A percentile compares a stretch with the other conserved stretches of the same genome.
Evolutionary conservation across 2,888 invertebrate genomes (phyloP).

Genomic region (Ctena decussata): DNA sequence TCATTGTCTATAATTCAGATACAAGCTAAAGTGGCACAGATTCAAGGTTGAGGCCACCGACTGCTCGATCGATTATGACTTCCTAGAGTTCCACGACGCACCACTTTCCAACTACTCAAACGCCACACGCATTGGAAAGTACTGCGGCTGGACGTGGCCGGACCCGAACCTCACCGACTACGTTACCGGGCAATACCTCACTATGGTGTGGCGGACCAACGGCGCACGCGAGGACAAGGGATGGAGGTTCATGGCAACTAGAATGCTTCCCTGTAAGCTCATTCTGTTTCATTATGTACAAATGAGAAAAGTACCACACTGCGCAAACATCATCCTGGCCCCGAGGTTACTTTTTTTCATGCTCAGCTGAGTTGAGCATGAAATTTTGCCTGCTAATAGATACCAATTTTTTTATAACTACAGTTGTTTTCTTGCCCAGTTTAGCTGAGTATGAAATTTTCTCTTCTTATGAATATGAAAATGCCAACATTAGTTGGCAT

Average conservation of each 20-base stretch:
- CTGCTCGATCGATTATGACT: slow-evolving; percentile 58
- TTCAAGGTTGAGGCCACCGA: slow-evolving; percentile 59
- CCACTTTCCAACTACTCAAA: slow-evolving; percentile 15
- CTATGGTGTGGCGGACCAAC: slow-evolving; percentile 61
- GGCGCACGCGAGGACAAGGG: slow-evolving; percentile 47
- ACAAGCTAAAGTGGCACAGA: slow-evolving; percentile 57
- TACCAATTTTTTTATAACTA: too few relatives aligned
- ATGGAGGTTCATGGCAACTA: slow-evolving; percentile 61
- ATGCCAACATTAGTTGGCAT: too few relatives aligned
- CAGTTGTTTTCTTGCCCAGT: too few relatives aligned
- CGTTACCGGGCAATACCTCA: slow-evolving; percentile 51
- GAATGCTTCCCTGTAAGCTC: slow-evolving; percentile 64
- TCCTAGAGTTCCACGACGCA: slow-evolving; percentile 56
- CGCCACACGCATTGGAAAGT: slow-evolving; percentile 32
- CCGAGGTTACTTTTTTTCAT: too few relatives aligned
- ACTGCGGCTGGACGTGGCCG: slow-evolving; percentile 49
- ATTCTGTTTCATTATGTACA: too few relatives aligned
- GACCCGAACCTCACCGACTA: slow-evolving; percentile 38
- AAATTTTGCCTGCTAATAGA: too few relatives aligned
- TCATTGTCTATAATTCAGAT: slow-evolving; percentile 49
- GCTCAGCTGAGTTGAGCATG: too few relatives aligned
- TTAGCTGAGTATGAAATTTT: too few relatives aligned
- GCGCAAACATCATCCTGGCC: too few relatives aligned
- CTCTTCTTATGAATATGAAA: too few relatives aligned
- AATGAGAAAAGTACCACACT: too few relatives aligned